Base-by-base conservation (phyloP, 2,888 invertebrate species). In the Synergus laeviventris region DNA sequence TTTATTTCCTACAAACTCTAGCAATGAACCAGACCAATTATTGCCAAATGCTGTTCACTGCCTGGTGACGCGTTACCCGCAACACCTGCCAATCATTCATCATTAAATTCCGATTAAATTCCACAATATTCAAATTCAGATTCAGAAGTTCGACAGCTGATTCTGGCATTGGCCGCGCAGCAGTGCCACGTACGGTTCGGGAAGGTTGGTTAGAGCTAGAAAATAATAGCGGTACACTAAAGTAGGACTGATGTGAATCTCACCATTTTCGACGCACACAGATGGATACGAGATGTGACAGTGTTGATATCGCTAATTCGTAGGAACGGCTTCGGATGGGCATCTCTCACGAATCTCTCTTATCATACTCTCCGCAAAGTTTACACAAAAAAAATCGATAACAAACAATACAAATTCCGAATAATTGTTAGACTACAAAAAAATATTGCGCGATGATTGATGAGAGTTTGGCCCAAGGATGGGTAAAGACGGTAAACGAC, bases 251-350 rank as follows among this genome's bases (percentile, higher is more conserved):
- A 88, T 89, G 88, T 87, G 89, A 89, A 86, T 88, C 91, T 90
- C 91, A 91, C 90, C 90, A 90, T 91, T 91, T 90, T 86, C 86
- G 88, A 88, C 87, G 89, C 87, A 89, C 87, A 90, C 89, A 89
- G 89, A 89, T 88, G 90, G 86, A 86, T 87, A 89, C 87, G 90
- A 90, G 89, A 90, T 88, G 88, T 90, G 90, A 90, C 85, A 89
- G 89, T 87, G 87, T 89, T 90, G 90, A 90, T 88, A 90, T 89
- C 88, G 88, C 85, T 86, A 87, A 80, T 84, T 84, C 78, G 79
- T 81, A 82, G 79, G 75, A 61, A 54, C 16, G n/a, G 42, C 49
- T 77, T 31, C 7, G 78, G 86, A 86, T 82, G 73, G 84, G 86
- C 80, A 81, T 84, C 86, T 86, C 86, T 78, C 83, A 85, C 85